Base-by-base conservation (phyloP, 2,888 invertebrate species). In the Oscheius sp. region DNA sequence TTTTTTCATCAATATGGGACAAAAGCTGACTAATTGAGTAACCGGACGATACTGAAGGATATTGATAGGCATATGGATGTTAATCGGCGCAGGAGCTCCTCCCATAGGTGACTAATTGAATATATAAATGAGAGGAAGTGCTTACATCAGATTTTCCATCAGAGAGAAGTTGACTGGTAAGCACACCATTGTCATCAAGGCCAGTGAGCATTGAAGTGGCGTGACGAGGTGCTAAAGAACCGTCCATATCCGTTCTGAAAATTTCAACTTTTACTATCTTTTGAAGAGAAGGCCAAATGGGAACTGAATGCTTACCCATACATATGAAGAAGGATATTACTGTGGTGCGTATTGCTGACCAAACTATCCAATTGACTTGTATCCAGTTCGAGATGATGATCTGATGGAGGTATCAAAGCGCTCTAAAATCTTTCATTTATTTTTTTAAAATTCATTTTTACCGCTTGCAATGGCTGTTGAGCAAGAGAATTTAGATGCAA, bases 341-440 rank as follows among this genome's bases (percentile, higher is more conserved):
- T 70, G 44, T 75, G 77, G 47, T 75, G 77, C 57, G 75, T 77
- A 54, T 67, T 71, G 22, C 74, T 73, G 51, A 80, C 75, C 57
- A 80, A 68, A 0, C 76, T 71, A 51, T 79, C 79, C 32, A 80
- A 64, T 3, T 77, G 75, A 20, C 73, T 73, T 0, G 77, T 74
- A 49, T 80, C 80, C 54, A 80, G 63, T 41, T 80, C 80, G 28
- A 78, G 67, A 24, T 73, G 74, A 67, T 80, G 80, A 47, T 76
- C 77, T 22, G 71, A 73, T 28, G 73, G 75, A n/a, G 75, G 76
- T 8, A 77, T 72, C 17, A 77, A 59, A 26, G 73, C 68, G 50
- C 71, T 70, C 72, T 74, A 65, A 33, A 74, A 69, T 2, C 28
- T 44, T 14, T 20, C 24, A 47, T 4, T 47, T 26, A 41, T 17